phyloP scores from a whole-genome alignment of 2,888 invertebrate genomes.

The Dyspetes luteomarginatus region DNA sequence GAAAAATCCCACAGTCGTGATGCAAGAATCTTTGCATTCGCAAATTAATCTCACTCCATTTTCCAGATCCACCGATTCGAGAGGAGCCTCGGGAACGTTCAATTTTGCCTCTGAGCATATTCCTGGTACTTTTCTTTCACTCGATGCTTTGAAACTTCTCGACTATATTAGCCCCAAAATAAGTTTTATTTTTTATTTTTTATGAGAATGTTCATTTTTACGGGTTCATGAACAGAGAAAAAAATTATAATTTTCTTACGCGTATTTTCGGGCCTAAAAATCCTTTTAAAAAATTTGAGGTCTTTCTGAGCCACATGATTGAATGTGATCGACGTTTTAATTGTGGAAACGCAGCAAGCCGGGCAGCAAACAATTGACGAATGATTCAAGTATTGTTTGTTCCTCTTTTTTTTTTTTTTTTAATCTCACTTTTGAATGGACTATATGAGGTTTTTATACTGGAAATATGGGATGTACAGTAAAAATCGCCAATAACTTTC shows the following conservation, averaged over 20 bases:
- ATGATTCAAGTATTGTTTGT: neutral
- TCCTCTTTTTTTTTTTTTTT: neutral
- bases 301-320: slow-evolving; percentile 48
- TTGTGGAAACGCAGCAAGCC: neutral
- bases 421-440: neutral
- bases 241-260: neutral
- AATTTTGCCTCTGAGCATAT: slow-evolving; percentile 3
- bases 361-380: slow-evolving; percentile 29
- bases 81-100: slow-evolving; percentile 56
- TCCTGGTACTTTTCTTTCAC: neutral
- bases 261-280: slow-evolving; percentile 26
- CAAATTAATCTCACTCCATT: slow-evolving; percentile 72
- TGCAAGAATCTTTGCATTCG: slow-evolving; percentile 67
- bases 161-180: slow-evolving; percentile 5
- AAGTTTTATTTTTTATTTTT: neutral
- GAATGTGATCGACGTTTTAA: neutral
- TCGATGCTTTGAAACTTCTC: slow-evolving; percentile 3
- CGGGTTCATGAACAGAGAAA: neutral
- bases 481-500: neutral
- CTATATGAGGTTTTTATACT: neutral
- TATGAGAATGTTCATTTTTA: neutral
- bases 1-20: slow-evolving; percentile 72
- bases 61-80: slow-evolving; percentile 66
- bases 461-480: neutral
- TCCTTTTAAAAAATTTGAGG: slow-evolving; percentile 17